phyloP scores from a whole-genome alignment of 2,797 vertebrate species.

The Melanotaenia parkinsoni region DNA sequence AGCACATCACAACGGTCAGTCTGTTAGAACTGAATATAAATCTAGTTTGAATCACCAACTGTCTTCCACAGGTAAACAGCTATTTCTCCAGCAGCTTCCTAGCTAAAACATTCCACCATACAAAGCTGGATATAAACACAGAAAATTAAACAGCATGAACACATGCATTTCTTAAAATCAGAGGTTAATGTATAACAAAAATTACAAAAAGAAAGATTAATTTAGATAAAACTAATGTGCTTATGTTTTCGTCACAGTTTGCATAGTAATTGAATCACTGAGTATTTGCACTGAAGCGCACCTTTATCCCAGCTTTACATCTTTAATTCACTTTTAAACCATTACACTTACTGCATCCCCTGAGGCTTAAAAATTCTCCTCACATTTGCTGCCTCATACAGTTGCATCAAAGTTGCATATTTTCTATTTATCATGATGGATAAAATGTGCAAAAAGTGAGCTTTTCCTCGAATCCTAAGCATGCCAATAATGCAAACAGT shows the following conservation, averaged over 20 bases:
- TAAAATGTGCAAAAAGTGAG: not conserved
- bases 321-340: no score
- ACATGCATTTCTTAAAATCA: not conserved
- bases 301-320: no score
- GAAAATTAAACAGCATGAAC: not conserved
- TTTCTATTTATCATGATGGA: no score
- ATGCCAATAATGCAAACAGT: not conserved
- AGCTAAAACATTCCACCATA: not conserved
- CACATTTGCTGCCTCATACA: no score
- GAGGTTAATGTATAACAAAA: no score
- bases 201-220: not conserved
- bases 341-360: no score
- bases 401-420: no score
- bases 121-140: not conserved
- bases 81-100: conserved; percentile 1
- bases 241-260: no score
- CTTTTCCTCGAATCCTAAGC: conserved; percentile 3
- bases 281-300: no score
- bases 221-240: not conserved
- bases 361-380: no score
- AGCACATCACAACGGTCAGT: conserved; percentile 40
- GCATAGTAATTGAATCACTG: no score
- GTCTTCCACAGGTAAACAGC: conserved; percentile 7
- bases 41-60: conserved; percentile 42
- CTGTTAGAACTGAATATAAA: conserved; percentile 36